phyloP scores from a whole-genome alignment of 2,113 vertebrate species.

The Crotalus helleri region DNA sequence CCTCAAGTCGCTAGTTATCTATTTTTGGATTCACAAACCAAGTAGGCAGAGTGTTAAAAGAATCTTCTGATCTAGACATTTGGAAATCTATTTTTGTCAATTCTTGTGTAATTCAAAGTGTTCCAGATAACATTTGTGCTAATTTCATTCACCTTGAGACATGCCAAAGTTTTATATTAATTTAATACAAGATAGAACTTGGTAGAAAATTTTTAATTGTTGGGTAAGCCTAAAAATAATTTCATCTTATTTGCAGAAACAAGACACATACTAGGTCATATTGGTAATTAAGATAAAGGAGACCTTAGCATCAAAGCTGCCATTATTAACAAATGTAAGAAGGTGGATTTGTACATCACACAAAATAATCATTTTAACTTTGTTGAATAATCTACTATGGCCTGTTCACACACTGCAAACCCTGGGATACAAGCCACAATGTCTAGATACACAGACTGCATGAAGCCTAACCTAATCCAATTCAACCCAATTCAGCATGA shows the following conservation, averaged over 20 bases:
- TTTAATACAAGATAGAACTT: not conserved
- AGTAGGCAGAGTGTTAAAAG: not conserved
- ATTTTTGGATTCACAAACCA: not conserved
- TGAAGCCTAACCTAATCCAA: not conserved
- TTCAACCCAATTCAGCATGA: not conserved
- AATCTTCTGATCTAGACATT: not conserved
- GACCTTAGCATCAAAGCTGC: not conserved
- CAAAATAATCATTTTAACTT: not conserved
- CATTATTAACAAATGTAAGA: not conserved
- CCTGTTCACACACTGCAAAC: not conserved
- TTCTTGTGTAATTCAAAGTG: conserved; percentile 6
- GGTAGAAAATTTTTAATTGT: not conserved
- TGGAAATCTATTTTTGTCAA: not conserved
- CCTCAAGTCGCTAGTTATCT: not conserved
- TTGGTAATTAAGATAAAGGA: not conserved
- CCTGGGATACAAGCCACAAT: not conserved
- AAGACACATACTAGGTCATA: not conserved
- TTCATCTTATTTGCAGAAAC: not conserved
- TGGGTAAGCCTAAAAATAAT: not conserved
- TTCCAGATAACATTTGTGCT: conserved; percentile 10
- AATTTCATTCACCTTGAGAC: not conserved
- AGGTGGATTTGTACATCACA: not conserved
- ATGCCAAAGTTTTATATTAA: conserved; percentile 1
- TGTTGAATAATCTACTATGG: not conserved
- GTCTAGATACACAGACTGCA: not conserved